Percentiles rank a stretch among this genome's conserved stretches.
Evolutionary conservation across 2,888 invertebrate genomes (phyloP).

Genomic region (Drosophila limbata): DNA sequence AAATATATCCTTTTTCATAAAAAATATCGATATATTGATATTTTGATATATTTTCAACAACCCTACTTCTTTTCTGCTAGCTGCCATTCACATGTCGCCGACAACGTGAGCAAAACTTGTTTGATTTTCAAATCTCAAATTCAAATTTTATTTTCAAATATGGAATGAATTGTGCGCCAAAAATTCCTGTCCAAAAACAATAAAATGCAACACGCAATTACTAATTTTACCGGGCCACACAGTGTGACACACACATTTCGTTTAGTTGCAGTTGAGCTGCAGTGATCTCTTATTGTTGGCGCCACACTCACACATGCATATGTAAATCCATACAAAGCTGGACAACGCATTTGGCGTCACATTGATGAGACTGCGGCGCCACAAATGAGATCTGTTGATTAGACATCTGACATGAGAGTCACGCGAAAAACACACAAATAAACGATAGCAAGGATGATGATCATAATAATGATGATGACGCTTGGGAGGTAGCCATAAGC

Average conservation of each 20-base stretch:
- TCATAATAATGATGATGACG: conserved; percentile 27
- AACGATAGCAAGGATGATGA: conserved; percentile 42
- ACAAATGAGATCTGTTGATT: conserved; percentile 52
- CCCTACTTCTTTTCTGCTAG: conserved; percentile 17
- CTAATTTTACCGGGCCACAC: conserved; percentile 18
- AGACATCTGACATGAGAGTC: conserved; percentile 70
- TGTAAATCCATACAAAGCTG: not conserved
- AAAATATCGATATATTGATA: too few species aligned
- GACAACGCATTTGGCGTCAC: conserved; percentile 42
- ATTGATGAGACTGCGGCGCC: conserved; percentile 59
- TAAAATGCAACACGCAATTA: conserved; percentile 1
- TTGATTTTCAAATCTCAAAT: conserved; percentile 28
- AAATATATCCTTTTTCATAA: too few species aligned
- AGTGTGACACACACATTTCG: conserved; percentile 21
- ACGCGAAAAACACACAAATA: conserved; percentile 61
- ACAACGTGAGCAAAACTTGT: conserved; percentile 21
- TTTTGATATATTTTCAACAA: too few species aligned
- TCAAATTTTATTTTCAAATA: conserved; percentile 39
- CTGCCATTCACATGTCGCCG: conserved; percentile 37
- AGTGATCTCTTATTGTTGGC: conserved; percentile 34
- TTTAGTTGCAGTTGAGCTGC: conserved; percentile 26
- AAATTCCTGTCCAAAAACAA: not conserved
- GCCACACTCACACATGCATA: conserved; percentile 28
- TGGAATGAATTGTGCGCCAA: conserved; percentile 5
- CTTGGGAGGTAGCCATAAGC: conserved; percentile 12